A percentile compares a stretch with the other conserved stretches of the same genome.
These are phyloP conservation scores for Ceriagrion tenellum DNA, from an alignment of 2,888 invertebrate species.

Conservation along the genomic window DNA sequence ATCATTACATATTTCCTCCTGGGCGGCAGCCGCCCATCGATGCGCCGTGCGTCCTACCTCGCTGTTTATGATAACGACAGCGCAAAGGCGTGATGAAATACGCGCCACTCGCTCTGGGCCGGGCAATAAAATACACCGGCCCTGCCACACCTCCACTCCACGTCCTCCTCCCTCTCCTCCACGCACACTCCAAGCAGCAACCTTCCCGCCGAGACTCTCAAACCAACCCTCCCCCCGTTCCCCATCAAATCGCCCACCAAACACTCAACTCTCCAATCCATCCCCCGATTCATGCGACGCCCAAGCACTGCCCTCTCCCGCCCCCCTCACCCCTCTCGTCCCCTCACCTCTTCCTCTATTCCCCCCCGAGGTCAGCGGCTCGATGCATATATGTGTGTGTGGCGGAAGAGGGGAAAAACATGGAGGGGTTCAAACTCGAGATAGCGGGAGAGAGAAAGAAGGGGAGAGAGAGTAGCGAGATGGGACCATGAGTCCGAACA, in stretches of 20 bases:
- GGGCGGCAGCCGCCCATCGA: not conserved
- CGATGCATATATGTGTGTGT: not conserved
- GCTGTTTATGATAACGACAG: conserved; percentile 20
- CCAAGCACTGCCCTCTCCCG: not conserved
- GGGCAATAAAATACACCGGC: not conserved
- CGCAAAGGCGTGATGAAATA: not conserved
- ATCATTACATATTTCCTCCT: not conserved
- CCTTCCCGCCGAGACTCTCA: not conserved
- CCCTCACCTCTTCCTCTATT: not conserved
- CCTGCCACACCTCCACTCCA: not conserved
- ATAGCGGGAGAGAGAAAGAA: not conserved
- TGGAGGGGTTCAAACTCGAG: too few species aligned
- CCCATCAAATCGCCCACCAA: not conserved
- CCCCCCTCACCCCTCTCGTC: not conserved
- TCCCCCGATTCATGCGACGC: not conserved
- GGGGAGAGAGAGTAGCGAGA: not conserved
- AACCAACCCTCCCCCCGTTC: too few species aligned
- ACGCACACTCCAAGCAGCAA: not conserved
- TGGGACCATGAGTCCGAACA: not conserved
- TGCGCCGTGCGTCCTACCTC: not conserved
- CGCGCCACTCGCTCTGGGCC: not conserved
- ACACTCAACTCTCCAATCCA: not conserved
- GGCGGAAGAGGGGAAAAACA: not conserved
- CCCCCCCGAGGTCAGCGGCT: not conserved
- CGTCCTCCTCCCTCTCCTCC: not conserved